These are phyloP conservation scores for Leptopilina syphax DNA, from an alignment of 2,888 invertebrate genomes.

Conservation along the genomic window DNA sequence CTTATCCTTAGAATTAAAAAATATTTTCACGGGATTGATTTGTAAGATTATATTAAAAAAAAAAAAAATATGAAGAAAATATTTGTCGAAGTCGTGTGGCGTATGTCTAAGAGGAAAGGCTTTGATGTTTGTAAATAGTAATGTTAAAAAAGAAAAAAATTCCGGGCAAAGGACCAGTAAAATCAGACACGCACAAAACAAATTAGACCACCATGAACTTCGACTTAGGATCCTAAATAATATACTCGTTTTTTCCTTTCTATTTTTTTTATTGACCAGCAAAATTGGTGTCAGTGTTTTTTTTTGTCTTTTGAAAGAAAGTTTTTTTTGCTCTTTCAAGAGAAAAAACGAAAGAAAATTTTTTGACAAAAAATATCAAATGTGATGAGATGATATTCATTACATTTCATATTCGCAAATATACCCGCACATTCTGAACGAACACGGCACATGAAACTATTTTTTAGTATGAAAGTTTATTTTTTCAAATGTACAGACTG, in stretches of 20 bases:
- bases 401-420: conserved; percentile 57
- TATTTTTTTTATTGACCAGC: neutral
- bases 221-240: conserved; percentile 14
- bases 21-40: conserved; percentile 51
- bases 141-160: neutral
- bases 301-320: neutral
- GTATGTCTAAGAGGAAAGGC: neutral
- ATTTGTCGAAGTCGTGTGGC: conserved; percentile 30
- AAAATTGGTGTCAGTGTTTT: neutral
- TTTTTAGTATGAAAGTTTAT: conserved; percentile 61
- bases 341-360: neutral
- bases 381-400: conserved; percentile 59
- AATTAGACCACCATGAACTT: conserved; percentile 26
- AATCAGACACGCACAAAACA: conserved; percentile 23
- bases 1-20: conserved; percentile 44
- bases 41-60: conserved; percentile 42
- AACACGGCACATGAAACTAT: conserved; percentile 46
- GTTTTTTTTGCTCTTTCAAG: neutral
- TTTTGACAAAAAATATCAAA: conserved; percentile 43
- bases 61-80: conserved; percentile 13
- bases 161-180: conserved; percentile 36
- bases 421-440: conserved; percentile 27
- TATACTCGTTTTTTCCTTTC: neutral
- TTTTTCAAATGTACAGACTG: conserved; percentile 64
- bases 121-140: conserved; percentile 40